These are phyloP conservation scores for Pyrrhura leucotis DNA, from an alignment of 2,797 vertebrate species.

Conservation along the genomic window DNA sequence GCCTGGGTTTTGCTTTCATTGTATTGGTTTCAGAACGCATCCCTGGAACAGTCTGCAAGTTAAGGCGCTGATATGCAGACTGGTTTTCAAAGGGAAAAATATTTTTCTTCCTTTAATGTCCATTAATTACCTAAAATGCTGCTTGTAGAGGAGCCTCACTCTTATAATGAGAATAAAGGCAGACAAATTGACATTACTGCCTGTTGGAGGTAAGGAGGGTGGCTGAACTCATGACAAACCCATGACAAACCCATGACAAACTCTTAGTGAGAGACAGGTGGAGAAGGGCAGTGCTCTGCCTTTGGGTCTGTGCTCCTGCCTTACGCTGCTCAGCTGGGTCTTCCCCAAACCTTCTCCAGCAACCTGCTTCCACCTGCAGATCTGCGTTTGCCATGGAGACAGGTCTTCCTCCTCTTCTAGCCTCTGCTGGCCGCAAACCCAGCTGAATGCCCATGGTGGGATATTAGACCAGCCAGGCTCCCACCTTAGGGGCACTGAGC, in stretches of 20 bases:
- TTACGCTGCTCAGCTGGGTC: rapidly evolving
- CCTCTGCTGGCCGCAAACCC: neutral
- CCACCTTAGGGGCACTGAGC: neutral
- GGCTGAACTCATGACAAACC: neutral
- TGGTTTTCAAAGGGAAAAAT: neutral
- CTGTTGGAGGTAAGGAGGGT: neutral
- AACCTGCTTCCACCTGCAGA: neutral
- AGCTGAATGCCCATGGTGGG: neutral
- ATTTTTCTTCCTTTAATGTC: neutral
- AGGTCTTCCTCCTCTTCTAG: neutral
- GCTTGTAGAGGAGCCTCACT: neutral
- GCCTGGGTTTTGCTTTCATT: neutral
- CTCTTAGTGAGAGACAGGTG: too few species aligned
- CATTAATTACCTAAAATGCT: neutral
- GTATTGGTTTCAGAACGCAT: neutral
- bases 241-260: too few species aligned
- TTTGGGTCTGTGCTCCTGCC: rapidly evolving
- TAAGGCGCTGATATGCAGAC: neutral
- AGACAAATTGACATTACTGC: neutral
- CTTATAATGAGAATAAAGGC: neutral
- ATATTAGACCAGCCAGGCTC: neutral
- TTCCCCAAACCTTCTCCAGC: neutral
- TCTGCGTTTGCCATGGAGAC: neutral
- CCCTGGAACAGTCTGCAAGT: neutral
- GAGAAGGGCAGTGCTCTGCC: neutral